phyloP scores from a whole-genome alignment of 2,113 vertebrate species.

The Megaleporinus macrocephalus region DNA sequence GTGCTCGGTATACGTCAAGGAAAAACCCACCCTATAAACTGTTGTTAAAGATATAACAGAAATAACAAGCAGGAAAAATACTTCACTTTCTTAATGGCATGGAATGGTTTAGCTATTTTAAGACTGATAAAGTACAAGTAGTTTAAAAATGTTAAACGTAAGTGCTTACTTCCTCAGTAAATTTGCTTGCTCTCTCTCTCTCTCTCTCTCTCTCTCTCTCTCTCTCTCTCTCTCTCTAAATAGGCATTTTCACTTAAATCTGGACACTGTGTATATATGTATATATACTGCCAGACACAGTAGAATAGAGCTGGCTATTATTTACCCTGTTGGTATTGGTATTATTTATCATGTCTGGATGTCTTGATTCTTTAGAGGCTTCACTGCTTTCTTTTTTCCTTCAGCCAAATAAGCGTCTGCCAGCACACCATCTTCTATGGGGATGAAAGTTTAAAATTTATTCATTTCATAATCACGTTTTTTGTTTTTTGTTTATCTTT shows the following conservation, averaged over 20 bases:
- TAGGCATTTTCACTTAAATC: neutral
- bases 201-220: too few species aligned
- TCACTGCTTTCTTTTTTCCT: constrained; percentile 5
- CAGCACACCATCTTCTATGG: constrained; percentile 59
- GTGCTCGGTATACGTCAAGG: neutral
- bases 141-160: neutral
- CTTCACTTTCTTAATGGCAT: neutral
- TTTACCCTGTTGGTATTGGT: constrained; percentile 43
- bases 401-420: constrained; percentile 26
- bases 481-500: constrained; percentile 54
- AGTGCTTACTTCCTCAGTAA: neutral
- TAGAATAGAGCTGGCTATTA: constrained; percentile 30
- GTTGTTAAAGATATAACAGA: neutral
- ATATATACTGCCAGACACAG: constrained; percentile 6
- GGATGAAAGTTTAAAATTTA: constrained; percentile 60
- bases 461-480: constrained; percentile 69
- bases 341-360: constrained; percentile 51
- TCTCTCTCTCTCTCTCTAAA: too few species aligned
- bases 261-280: too few species aligned
- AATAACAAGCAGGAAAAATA: neutral
- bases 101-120: neutral
- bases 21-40: neutral
- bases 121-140: neutral
- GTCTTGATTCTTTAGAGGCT: constrained; percentile 26
- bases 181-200: neutral